A percentile compares a stretch with the other conserved stretches of the same genome.
phyloP scores from a whole-genome alignment of 2,797 vertebrate species.

The Bradypodion pumilum region DNA sequence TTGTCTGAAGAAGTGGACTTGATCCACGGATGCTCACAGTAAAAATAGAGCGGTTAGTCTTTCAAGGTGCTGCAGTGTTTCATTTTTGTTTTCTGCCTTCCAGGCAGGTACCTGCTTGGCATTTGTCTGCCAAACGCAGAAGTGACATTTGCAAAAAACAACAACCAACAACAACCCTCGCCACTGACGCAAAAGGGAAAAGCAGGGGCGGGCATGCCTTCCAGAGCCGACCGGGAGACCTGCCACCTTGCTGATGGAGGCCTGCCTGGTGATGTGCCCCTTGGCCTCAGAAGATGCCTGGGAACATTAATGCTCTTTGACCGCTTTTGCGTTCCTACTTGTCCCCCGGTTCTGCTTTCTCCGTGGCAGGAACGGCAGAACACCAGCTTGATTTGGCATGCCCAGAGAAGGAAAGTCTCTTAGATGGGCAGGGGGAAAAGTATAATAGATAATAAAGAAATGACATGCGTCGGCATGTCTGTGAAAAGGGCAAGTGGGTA shows the following conservation, averaged over 20 bases:
- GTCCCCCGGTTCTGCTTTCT: neutral
- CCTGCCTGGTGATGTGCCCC: neutral
- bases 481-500: too few species aligned
- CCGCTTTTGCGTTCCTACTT: neutral
- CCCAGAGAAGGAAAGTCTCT: too few species aligned
- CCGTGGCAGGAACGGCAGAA: neutral
- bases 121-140: neutral
- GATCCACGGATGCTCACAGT: too few species aligned
- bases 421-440: too few species aligned
- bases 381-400: neutral
- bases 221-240: neutral
- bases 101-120: neutral
- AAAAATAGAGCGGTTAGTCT: too few species aligned
- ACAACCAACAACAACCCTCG: too few species aligned
- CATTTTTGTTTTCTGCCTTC: too few species aligned
- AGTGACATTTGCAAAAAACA: neutral
- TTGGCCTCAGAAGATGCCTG: neutral
- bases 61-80: too few species aligned
- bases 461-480: too few species aligned
- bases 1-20: neutral
- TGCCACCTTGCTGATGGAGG: slow-evolving; percentile 9
- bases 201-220: neutral
- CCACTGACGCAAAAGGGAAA: neutral
- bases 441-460: too few species aligned
- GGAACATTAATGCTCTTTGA: neutral